Evolutionary conservation across 30 jellyfish, hydroid and myxozoan genomes (phyloP).

Genomic region (Hydractinia symbiolongicarpus): DNA sequence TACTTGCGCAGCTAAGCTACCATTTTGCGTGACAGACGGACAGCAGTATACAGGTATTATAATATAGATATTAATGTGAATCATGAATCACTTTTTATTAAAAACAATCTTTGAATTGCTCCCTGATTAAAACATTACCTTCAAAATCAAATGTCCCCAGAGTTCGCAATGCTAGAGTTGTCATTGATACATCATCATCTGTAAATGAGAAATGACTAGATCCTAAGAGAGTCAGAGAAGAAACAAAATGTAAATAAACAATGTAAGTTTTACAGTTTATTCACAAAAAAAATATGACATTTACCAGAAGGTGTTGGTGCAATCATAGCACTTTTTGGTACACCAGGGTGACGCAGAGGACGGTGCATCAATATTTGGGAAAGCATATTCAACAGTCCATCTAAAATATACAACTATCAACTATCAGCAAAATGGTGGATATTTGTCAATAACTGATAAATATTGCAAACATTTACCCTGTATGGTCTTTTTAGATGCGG

Average conservation of each 20-base stretch:
- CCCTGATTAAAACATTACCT: slow-evolving; percentile 32
- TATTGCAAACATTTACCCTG: slow-evolving; percentile 49
- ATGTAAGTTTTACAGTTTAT: background rate
- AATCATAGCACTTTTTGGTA: slow-evolving; percentile 68
- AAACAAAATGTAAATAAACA: background rate
- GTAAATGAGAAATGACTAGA: slow-evolving; percentile 60
- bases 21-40: too few species aligned
- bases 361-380: slow-evolving; percentile 69
- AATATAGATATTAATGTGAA: background rate
- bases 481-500: slow-evolving; percentile 65
- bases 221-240: slow-evolving; percentile 32
- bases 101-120: too few species aligned
- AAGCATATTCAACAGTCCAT: slow-evolving; percentile 65
- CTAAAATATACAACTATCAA: slow-evolving; percentile 25
- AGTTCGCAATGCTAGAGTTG: slow-evolving; percentile 73
- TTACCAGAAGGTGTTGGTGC: slow-evolving; percentile 50
- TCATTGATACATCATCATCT: slow-evolving; percentile 77
- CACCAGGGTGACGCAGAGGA: slow-evolving; percentile 87
- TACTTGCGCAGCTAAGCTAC: too few species aligned
- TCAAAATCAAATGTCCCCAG: slow-evolving; percentile 91
- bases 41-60: too few species aligned
- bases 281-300: background rate
- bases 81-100: background rate
- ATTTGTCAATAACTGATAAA: too few species aligned
- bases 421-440: background rate